These are phyloP conservation scores for Pedionomus torquatus DNA, from an alignment of 2,113 vertebrate genomes.

Conservation along the genomic window DNA sequence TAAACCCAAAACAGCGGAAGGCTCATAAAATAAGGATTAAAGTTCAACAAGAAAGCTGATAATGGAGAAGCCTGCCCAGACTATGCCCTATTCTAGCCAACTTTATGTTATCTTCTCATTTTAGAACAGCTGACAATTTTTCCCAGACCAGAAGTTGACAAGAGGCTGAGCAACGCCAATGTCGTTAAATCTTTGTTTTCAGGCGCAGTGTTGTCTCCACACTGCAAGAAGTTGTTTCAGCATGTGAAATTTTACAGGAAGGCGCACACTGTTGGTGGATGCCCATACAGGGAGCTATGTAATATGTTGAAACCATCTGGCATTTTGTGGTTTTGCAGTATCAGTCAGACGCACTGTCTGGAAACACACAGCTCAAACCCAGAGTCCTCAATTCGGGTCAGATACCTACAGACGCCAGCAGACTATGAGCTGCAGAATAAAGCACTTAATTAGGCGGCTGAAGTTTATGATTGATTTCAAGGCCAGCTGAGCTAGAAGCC, in stretches of 20 bases:
- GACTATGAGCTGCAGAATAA: slow-evolving; percentile 5
- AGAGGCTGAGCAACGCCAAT: slow-evolving; percentile 19
- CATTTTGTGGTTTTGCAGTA: slow-evolving; percentile 56
- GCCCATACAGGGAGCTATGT: slow-evolving; percentile 52
- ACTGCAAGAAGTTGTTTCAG: slow-evolving; percentile 39
- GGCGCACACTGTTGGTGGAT: slow-evolving; percentile 28
- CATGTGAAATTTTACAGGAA: slow-evolving; percentile 57
- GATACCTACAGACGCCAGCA: slow-evolving; percentile 31
- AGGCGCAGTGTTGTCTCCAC: slow-evolving; percentile 20
- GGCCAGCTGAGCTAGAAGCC: background rate
- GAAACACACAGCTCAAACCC: slow-evolving; percentile 46
- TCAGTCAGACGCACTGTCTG: slow-evolving; percentile 61
- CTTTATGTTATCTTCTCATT: background rate
- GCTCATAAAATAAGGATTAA: slow-evolving; percentile 41
- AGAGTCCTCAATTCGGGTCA: slow-evolving; percentile 53
- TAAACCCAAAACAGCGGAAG: slow-evolving; percentile 22
- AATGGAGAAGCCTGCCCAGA: slow-evolving; percentile 25
- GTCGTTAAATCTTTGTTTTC: slow-evolving; percentile 37
- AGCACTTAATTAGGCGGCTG: slow-evolving; percentile 40
- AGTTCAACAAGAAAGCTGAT: slow-evolving; percentile 29
- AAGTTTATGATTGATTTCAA: slow-evolving; percentile 17
- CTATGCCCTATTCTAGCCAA: slow-evolving; percentile 17
- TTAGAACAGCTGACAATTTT: slow-evolving; percentile 45
- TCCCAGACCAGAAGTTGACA: slow-evolving; percentile 53
- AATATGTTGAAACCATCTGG: slow-evolving; percentile 65